phyloP scores from a whole-genome alignment of 2,113 vertebrate species.

The Cephalopholis sonnerati region DNA sequence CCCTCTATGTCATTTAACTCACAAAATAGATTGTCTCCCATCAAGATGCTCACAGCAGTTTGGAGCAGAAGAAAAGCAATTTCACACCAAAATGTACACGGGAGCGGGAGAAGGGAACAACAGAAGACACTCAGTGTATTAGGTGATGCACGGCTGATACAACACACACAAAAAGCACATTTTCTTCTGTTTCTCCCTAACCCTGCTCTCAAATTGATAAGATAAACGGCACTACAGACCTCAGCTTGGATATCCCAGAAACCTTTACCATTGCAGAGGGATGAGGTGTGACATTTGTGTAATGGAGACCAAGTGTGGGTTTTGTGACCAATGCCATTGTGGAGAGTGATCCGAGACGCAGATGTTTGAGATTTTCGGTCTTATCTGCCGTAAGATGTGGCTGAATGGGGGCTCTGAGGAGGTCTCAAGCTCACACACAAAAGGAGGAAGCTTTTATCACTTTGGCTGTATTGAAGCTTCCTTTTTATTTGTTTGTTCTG shows the following conservation, averaged over 20 bases:
- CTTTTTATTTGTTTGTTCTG: conserved; percentile 28
- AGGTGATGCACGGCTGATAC: neutral
- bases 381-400: conserved; percentile 33
- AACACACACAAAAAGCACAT: conserved; percentile 3
- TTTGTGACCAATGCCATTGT: conserved; percentile 25
- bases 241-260: conserved; percentile 6
- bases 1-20: conserved; percentile 2
- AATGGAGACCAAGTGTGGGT: conserved; percentile 5
- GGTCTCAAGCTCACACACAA: conserved; percentile 2
- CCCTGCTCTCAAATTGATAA: conserved; percentile 3
- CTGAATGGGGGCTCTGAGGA: neutral
- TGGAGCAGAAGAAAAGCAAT: conserved; percentile 46
- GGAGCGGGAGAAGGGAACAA: neutral
- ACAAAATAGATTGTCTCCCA: conserved; percentile 15
- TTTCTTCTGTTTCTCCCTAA: neutral
- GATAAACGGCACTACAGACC: conserved; percentile 10
- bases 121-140: neutral
- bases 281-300: conserved; percentile 49
- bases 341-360: neutral
- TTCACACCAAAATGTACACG: conserved; percentile 28
- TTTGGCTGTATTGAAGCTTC: conserved; percentile 3
- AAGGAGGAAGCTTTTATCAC: conserved; percentile 36
- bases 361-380: conserved; percentile 15
- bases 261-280: neutral
- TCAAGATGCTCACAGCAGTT: conserved; percentile 9